These are phyloP conservation scores for Meteorus sp. DNA, from an alignment of 1,140 invertebrate species.

Conservation along the genomic window DNA sequence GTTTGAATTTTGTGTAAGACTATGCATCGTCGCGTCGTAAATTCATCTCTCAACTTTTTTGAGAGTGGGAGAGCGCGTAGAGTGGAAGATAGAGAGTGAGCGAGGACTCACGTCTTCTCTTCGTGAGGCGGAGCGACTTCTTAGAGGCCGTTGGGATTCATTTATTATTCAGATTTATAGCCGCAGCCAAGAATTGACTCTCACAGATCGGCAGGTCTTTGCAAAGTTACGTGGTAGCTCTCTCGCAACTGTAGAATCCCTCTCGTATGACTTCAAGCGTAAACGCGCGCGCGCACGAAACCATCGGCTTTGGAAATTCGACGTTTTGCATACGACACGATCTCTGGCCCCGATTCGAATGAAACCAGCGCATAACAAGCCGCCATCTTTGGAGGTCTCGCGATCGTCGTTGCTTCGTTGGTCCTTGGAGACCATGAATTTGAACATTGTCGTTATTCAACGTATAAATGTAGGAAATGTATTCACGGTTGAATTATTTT, in stretches of 20 bases:
- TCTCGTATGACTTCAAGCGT: too few relatives aligned
- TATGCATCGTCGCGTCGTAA: too few relatives aligned
- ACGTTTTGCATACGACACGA: conserved; percentile 61
- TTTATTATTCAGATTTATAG: conserved; percentile 63
- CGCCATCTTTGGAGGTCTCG: conserved; percentile 37
- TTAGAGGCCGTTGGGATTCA: conserved; percentile 58
- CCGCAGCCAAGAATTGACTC: conserved; percentile 54
- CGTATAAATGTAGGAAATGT: too few relatives aligned
- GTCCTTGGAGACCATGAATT: conserved; percentile 6
- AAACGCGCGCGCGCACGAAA: conserved; percentile 10
- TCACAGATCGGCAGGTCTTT: conserved; percentile 59
- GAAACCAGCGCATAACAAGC: conserved; percentile 52
- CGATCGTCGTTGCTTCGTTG: too few relatives aligned
- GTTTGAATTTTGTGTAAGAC: too few relatives aligned
- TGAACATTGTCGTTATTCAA: conserved; percentile 20
- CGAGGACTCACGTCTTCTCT: conserved; percentile 34
- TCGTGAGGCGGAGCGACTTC: conserved; percentile 56
- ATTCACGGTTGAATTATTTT: too few relatives aligned
- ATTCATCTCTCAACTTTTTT: conserved; percentile 49
- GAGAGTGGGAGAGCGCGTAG: too few relatives aligned
- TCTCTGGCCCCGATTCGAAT: conserved; percentile 52
- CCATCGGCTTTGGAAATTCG: conserved; percentile 47
- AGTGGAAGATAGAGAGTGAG: conserved; percentile 2
- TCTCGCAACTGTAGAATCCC: too few relatives aligned
- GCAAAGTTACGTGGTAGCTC: conserved; percentile 27